Evolutionary conservation across 2,113 vertebrate genomes (phyloP).

Genomic region (Prietella phreatophila): DNA sequence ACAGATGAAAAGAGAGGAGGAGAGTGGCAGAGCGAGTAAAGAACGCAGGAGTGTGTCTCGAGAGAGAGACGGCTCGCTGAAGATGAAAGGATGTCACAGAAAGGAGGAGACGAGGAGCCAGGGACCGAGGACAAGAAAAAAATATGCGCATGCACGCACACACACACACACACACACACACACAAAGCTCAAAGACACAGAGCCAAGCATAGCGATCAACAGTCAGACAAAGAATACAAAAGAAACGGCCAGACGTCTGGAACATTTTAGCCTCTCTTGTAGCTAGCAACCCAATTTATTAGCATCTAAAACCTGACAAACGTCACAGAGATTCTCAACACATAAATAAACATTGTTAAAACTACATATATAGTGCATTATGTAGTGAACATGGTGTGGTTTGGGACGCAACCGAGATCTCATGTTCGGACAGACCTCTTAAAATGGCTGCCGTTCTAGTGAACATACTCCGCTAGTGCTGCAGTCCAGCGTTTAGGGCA

Average conservation of each 20-base stretch:
- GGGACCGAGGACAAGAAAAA: slow-evolving; percentile 7
- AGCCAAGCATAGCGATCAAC: neutral
- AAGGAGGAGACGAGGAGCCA: slow-evolving; percentile 4
- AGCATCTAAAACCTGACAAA: neutral
- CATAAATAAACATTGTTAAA: neutral
- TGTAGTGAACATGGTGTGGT: neutral
- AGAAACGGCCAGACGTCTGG: neutral
- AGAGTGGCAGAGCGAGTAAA: slow-evolving; percentile 13
- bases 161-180: neutral
- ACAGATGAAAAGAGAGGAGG: slow-evolving; percentile 14
- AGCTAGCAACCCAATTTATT: neutral
- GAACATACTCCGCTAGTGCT: neutral
- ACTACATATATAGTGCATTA: neutral
- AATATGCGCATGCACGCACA: neutral
- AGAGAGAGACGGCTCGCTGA: neutral
- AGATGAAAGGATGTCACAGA: slow-evolving; percentile 29
- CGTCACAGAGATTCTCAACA: neutral
- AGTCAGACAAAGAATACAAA: neutral
- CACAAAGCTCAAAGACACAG: neutral
- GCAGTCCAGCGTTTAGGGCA: neutral
- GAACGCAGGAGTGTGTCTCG: slow-evolving; percentile 16
- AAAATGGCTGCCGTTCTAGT: neutral
- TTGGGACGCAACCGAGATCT: neutral
- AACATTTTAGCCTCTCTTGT: neutral
- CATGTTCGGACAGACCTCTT: neutral